Base-by-base conservation (phyloP, 2,797 vertebrate genomes). In the Momotus momota region DNA sequence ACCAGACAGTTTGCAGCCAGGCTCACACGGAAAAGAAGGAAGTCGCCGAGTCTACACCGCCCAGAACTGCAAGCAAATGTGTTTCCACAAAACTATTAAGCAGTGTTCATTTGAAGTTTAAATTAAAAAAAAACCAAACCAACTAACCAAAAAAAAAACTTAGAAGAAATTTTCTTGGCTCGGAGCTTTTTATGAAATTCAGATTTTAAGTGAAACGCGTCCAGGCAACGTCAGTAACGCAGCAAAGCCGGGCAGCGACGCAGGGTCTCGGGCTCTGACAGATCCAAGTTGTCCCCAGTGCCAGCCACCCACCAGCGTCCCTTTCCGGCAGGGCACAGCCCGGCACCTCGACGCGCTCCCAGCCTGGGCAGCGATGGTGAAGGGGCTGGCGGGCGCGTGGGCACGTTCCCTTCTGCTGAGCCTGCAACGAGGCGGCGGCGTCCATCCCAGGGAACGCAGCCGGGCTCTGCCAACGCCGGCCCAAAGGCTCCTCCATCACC, bases 61-160 rank as follows among this genome's bases (percentile, higher is more conserved):
- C 51, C 79, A 61, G 17, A 73, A 13, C 92, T 83, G 74, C 67
- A 3, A 96, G 96, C 66, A 67, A 82, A 82, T 2, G 20, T 17
- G 7, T 70, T 93, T 94, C 93, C 94, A 94, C 92, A 79, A 93
- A 96, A 61, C 87, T 57, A 74, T 91, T 91, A 60, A 77, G 88
- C 92, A 58, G 93, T 48, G 89, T 31, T 93, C 80, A 90, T 84
- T 90, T 94, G 77, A 81, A 96, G 92, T 82, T 95, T 43, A 78
- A 85, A 61, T 8, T 10, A 7, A 11, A 10, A 13, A 13, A 10
- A n/a, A 45, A 57, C 35, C 35, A 35, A 35, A 35, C 35, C 35
- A 35, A 35, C 8, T 8, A 35, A 35, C 35, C 35, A 35, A 35
- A 35, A 35, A 27, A 13, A 9, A 14, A 54, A 13, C 46, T 48